phyloP scores from a whole-genome alignment of 2,888 invertebrate species.

The Hemithea aestivaria region DNA sequence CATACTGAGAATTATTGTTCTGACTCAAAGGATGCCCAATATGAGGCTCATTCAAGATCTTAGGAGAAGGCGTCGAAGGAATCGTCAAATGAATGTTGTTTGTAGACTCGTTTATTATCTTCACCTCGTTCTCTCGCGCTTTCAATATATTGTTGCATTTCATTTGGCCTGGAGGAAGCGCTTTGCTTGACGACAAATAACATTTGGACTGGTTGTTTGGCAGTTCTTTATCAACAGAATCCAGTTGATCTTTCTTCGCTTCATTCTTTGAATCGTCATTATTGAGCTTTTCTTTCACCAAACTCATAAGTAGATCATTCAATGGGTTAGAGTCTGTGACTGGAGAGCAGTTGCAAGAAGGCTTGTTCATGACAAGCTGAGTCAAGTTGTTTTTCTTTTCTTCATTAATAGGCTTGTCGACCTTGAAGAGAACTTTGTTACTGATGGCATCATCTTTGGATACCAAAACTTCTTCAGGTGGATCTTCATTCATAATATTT shows the following conservation, averaged over 20 bases:
- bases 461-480: slow-evolving; percentile 54
- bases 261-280: slow-evolving; percentile 83
- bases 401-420: slow-evolving; percentile 55
- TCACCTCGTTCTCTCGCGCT: slow-evolving; percentile 81
- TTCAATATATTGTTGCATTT: slow-evolving; percentile 96
- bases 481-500: slow-evolving; percentile 61
- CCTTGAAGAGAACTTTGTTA: slow-evolving; percentile 69
- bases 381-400: slow-evolving; percentile 68
- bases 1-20: slow-evolving; percentile 70
- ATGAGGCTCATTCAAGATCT: slow-evolving; percentile 76
- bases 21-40: slow-evolving; percentile 43
- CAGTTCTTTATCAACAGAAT: slow-evolving; percentile 76
- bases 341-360: slow-evolving; percentile 70
- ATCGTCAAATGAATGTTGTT: slow-evolving; percentile 65
- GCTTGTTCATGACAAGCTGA: slow-evolving; percentile 64
- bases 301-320: slow-evolving; percentile 72
- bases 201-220: slow-evolving; percentile 85
- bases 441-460: slow-evolving; percentile 73
- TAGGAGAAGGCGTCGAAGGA: slow-evolving; percentile 71
- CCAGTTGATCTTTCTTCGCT: slow-evolving; percentile 75
- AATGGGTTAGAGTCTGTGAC: slow-evolving; percentile 68
- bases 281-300: slow-evolving; percentile 75
- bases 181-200: slow-evolving; percentile 82
- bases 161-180: slow-evolving; percentile 92
- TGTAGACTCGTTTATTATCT: slow-evolving; percentile 67